Evolutionary conservation across 2,113 vertebrate genomes (phyloP).

Genomic region (Nyctibius bracteatus): DNA sequence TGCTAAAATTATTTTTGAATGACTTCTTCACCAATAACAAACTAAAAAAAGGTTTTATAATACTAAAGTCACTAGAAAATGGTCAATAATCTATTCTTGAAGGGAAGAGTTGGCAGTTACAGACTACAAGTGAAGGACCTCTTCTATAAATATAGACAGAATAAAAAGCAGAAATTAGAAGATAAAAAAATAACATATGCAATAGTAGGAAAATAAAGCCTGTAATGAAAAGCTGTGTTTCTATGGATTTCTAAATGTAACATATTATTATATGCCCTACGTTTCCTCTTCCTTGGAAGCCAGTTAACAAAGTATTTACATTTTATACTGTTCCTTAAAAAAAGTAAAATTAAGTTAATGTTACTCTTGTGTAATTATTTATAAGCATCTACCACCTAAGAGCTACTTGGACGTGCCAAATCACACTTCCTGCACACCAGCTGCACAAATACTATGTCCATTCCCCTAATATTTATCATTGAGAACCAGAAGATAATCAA

Average conservation of each 20-base stretch:
- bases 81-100: not conserved
- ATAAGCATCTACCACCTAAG: not conserved
- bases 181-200: not conserved
- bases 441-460: not conserved
- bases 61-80: not conserved
- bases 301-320: not conserved
- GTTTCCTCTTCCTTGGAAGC: not conserved
- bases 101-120: not conserved
- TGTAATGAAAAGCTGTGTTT: not conserved
- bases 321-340: not conserved
- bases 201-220: not conserved
- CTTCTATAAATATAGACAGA: not conserved
- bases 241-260: not conserved
- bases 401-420: not conserved
- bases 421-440: not conserved
- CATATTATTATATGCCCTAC: not conserved
- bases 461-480: not conserved
- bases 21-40: not conserved
- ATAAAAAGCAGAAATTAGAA: not conserved
- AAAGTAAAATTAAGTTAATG: not conserved
- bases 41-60: not conserved
- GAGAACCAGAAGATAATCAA: not conserved
- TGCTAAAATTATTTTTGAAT: conserved; percentile 5
- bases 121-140: not conserved
- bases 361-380: not conserved